A percentile compares a stretch with the other conserved stretches of the same genome.
phyloP scores from a whole-genome alignment of 1,140 invertebrate genomes.

The honey bee (Apis mellifera) region Amel_HAv3.1 CM009933.2:6258001-6258500 shows the following conservation, averaged over 20 bases:
- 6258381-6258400: neutral
- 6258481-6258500: slow-evolving; percentile 33
- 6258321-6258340: no score
- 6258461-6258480: no score
- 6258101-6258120: slow-evolving; percentile 88
- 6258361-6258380: neutral
- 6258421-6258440: neutral
- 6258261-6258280: slow-evolving; percentile 92
- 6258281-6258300: neutral
- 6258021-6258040: no score
- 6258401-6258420: neutral
- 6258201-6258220: slow-evolving; percentile 96
- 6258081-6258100: slow-evolving; percentile 39
- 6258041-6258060: no score
- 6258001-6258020: neutral
- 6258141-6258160: slow-evolving; percentile 91
- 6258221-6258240: slow-evolving; percentile 96
- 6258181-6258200: slow-evolving; percentile 81
- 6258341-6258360: no score
- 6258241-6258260: slow-evolving; percentile 93
- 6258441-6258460: neutral
- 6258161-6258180: slow-evolving; percentile 85
- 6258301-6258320: neutral
- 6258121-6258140: slow-evolving; percentile 88
- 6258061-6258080: neutral